A percentile compares a stretch with the other conserved stretches of the same genome.
These are phyloP conservation scores for Phainopepla nitens DNA, from an alignment of 2,113 vertebrate genomes.

Conservation along the genomic window DNA sequence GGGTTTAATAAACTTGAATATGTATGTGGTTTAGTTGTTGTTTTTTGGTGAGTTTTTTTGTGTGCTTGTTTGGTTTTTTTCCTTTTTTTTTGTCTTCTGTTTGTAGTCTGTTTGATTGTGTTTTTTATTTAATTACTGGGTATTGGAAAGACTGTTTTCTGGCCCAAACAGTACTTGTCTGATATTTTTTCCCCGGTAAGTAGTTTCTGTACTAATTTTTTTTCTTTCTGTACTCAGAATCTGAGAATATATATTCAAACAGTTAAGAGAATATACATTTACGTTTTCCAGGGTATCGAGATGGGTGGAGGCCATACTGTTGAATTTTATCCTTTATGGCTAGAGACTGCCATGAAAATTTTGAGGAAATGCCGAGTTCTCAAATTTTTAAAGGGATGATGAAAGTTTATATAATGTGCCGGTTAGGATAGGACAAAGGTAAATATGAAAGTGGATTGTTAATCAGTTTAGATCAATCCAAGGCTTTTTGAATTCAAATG, in stretches of 20 bases:
- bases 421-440: background rate
- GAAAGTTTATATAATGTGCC: background rate
- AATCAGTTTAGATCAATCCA: background rate
- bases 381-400: background rate
- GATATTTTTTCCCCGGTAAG: background rate
- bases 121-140: background rate
- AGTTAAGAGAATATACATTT: background rate
- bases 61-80: no score
- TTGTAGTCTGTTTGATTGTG: background rate
- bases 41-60: background rate
- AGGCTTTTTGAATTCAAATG: background rate
- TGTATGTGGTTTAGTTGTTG: background rate
- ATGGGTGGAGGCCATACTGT: background rate
- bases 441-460: background rate
- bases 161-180: background rate
- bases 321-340: background rate
- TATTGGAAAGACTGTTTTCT: background rate
- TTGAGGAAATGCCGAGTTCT: background rate
- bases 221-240: background rate
- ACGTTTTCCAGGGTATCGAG: background rate
- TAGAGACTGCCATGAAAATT: background rate
- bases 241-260: background rate
- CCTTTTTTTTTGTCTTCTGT: background rate
- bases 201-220: background rate
- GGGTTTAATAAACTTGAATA: background rate